Evolutionary conservation across 1,140 invertebrate genomes (phyloP).

Genomic region (Drosophila trapezifrons): DNA sequence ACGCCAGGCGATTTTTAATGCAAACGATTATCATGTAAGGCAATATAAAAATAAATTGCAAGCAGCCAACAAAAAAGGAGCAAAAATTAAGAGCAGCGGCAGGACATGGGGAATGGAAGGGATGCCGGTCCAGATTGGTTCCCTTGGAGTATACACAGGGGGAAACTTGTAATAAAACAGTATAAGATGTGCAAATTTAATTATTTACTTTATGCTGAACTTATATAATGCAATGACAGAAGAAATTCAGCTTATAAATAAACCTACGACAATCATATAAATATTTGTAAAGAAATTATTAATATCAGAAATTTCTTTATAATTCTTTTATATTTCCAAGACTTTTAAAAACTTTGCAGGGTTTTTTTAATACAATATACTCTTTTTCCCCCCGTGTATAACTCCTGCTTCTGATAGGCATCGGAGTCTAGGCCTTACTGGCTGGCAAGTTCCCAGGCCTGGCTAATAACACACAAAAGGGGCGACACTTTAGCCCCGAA

Average conservation of each 20-base stretch:
- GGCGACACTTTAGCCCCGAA: slow-evolving; percentile 58
- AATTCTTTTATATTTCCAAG: too few species aligned
- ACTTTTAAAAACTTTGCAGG: background rate
- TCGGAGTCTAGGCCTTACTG: slow-evolving; percentile 22
- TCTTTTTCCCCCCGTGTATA: slow-evolving; percentile 11
- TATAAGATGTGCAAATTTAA: background rate
- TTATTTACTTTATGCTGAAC: background rate
- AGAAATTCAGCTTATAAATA: too few species aligned
- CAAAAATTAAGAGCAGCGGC: slow-evolving; percentile 13
- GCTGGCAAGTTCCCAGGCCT: slow-evolving; percentile 43
- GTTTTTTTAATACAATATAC: background rate
- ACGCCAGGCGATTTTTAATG: slow-evolving; percentile 69
- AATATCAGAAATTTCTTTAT: too few species aligned
- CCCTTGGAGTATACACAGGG: slow-evolving; percentile 27
- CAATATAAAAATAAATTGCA: slow-evolving; percentile 79
- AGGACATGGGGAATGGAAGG: slow-evolving; percentile 28
- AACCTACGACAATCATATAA: background rate
- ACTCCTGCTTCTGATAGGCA: slow-evolving; percentile 53
- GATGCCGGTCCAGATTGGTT: slow-evolving; percentile 29
- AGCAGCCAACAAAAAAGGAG: slow-evolving; percentile 22
- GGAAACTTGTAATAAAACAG: background rate
- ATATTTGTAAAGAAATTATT: background rate
- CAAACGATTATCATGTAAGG: slow-evolving; percentile 81
- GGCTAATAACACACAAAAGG: slow-evolving; percentile 36
- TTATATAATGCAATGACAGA: too few species aligned